Percentiles rank a stretch among this genome's conserved stretches.
These are phyloP conservation scores for Hirtodrosophila confusa DNA, from an alignment of 2,888 invertebrate genomes.

Conservation along the genomic window DNA sequence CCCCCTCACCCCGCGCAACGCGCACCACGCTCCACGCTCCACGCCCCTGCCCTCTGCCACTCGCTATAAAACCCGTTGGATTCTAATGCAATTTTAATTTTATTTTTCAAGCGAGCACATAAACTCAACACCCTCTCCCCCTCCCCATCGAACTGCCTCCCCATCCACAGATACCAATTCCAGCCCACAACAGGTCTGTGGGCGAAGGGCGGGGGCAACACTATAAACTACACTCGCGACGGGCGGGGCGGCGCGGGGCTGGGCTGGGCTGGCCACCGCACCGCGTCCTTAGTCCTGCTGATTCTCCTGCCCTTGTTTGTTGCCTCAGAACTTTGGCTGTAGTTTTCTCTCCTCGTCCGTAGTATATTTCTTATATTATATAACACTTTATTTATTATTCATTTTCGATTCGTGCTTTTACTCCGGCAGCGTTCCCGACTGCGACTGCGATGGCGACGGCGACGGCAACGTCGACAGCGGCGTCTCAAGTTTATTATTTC, in stretches of 20 bases:
- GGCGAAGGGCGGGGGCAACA: slow-evolving; percentile 7
- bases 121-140: slow-evolving; percentile 55
- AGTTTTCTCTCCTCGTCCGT: slow-evolving; percentile 39
- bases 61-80: slow-evolving; percentile 69
- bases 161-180: slow-evolving; percentile 24
- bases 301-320: slow-evolving; percentile 8
- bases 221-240: slow-evolving; percentile 57
- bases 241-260: neutral
- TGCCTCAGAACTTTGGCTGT: slow-evolving; percentile 49
- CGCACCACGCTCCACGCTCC: neutral
- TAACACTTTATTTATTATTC: slow-evolving; percentile 83
- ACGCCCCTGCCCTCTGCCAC: slow-evolving; percentile 3
- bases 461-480: slow-evolving; percentile 22
- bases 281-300: neutral
- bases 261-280: too few species aligned
- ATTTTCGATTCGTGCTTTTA: slow-evolving; percentile 82
- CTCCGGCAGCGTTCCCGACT: slow-evolving; percentile 50
- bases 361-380: slow-evolving; percentile 77
- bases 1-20: too few species aligned
- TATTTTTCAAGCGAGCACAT: slow-evolving; percentile 77
- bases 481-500: slow-evolving; percentile 78
- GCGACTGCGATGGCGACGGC: slow-evolving; percentile 7
- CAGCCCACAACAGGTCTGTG: slow-evolving; percentile 24
- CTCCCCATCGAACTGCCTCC: neutral
- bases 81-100: slow-evolving; percentile 80